These are phyloP conservation scores for Pleuronectes platessa DNA, from an alignment of 2,113 vertebrate genomes.

Conservation along the genomic window DNA sequence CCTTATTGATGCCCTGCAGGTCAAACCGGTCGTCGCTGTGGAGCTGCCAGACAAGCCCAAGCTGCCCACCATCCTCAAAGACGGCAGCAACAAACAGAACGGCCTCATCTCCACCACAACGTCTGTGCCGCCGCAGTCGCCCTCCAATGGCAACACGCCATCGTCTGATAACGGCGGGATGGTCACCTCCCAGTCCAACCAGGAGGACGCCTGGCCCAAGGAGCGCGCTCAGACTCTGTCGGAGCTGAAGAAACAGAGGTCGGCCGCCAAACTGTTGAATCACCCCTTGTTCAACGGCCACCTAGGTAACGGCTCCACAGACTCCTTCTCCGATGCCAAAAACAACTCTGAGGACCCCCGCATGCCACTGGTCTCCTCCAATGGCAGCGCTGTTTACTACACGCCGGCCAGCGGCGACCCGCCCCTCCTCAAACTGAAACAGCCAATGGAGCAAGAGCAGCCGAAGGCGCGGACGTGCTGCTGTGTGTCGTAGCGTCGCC, in stretches of 20 bases:
- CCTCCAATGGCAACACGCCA: constrained; percentile 69
- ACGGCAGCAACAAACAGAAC: constrained; percentile 75
- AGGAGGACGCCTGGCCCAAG: constrained; percentile 77
- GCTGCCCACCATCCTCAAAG: constrained; percentile 82
- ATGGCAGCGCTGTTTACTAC: constrained; percentile 91
- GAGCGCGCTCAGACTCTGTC: constrained; percentile 93
- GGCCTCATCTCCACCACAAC: constrained; percentile 71
- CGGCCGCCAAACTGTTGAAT: constrained; percentile 90
- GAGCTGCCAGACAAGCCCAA: constrained; percentile 76
- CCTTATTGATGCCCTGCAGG: constrained; percentile 56
- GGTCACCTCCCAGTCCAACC: constrained; percentile 52
- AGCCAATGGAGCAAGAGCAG: constrained; percentile 92
- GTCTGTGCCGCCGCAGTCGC: constrained; percentile 46
- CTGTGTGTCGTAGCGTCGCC: constrained; percentile 87
- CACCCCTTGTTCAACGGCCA: constrained; percentile 91
- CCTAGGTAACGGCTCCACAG: constrained; percentile 84
- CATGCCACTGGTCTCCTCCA: constrained; percentile 91
- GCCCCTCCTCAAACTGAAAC: constrained; percentile 93
- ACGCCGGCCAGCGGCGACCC: constrained; percentile 94
- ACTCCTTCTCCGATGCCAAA: constrained; percentile 79
- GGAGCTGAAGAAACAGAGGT: constrained; percentile 94
- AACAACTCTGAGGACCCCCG: constrained; percentile 86
- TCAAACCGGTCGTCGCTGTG: constrained; percentile 54
- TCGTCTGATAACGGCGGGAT: constrained; percentile 30
- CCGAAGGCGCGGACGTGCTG: constrained; percentile 90